These are phyloP conservation scores for Venustaconcha ellipsiformis DNA, from an alignment of 1,140 invertebrate species.

Conservation along the genomic window DNA sequence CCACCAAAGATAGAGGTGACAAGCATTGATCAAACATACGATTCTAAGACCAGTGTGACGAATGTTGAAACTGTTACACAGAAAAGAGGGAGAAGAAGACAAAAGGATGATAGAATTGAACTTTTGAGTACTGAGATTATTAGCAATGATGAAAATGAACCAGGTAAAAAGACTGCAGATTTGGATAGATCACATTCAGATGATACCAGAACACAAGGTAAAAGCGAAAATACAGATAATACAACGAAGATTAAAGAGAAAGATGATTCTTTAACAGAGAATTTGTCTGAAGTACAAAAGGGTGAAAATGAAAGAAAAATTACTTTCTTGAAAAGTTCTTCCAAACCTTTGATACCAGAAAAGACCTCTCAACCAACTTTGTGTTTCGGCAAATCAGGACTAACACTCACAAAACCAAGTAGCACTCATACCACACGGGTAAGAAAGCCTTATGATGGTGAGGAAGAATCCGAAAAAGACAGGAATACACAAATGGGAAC, in stretches of 20 bases:
- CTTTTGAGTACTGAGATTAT: too few species aligned
- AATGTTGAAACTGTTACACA: too few species aligned
- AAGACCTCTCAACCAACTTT: slow-evolving; percentile 16
- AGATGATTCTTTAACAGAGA: not conserved
- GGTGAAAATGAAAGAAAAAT: slow-evolving; percentile 2
- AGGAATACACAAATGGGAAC: not conserved
- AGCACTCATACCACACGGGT: not conserved
- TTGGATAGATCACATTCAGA: too few species aligned
- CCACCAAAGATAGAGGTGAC: too few species aligned
- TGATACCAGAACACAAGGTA: slow-evolving; percentile 4
- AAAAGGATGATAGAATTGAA: too few species aligned
- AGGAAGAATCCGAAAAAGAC: not conserved
- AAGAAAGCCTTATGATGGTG: not conserved
- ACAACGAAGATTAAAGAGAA: not conserved
- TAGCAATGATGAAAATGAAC: too few species aligned
- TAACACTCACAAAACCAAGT: slow-evolving; percentile 9
- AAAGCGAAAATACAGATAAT: not conserved
- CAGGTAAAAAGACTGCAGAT: too few species aligned
- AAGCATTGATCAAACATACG: too few species aligned
- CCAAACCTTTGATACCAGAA: not conserved
- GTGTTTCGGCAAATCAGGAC: slow-evolving; percentile 19
- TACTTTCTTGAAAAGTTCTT: not conserved
- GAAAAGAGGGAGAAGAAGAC: too few species aligned
- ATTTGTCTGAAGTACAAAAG: not conserved
- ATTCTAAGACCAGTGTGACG: too few species aligned